These are phyloP conservation scores for Heliconius hortense DNA, from an alignment of 2,888 invertebrate genomes.

Conservation along the genomic window DNA sequence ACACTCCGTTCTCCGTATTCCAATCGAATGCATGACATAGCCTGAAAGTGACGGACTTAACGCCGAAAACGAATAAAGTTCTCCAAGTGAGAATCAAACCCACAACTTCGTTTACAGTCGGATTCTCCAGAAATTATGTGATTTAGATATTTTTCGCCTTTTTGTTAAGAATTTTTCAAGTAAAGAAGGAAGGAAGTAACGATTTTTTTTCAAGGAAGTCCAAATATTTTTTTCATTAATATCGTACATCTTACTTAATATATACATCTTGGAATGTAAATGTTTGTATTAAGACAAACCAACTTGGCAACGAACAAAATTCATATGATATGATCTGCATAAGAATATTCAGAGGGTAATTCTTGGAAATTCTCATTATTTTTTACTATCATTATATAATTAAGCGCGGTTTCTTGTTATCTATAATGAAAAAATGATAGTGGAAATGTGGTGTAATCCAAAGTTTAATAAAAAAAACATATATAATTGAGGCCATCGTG, in stretches of 20 bases:
- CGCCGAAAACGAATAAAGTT: not conserved
- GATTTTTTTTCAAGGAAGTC: not conserved
- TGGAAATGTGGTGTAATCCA: not conserved
- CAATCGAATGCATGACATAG: not conserved
- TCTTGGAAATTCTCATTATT: conserved; percentile 1
- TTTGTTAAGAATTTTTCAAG: too few species aligned
- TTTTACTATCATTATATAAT: conserved; percentile 15
- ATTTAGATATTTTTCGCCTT: too few species aligned
- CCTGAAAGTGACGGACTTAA: not conserved
- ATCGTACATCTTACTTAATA: conserved; percentile 17
- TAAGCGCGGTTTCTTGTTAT: conserved; percentile 17
- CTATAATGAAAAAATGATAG: not conserved
- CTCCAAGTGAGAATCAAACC: too few species aligned
- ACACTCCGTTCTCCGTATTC: not conserved
- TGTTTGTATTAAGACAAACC: conserved; percentile 13
- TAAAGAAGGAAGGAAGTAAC: not conserved
- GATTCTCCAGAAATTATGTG: too few species aligned
- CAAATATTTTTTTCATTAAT: not conserved
- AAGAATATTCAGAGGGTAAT: not conserved
- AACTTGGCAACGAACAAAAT: conserved; percentile 26
- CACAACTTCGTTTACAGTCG: too few species aligned
- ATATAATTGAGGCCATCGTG: not conserved
- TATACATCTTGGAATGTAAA: conserved; percentile 10
- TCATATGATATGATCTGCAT: conserved; percentile 18
- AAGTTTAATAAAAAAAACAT: not conserved